These are phyloP conservation scores for Periparus ater DNA, from an alignment of 2,797 vertebrate genomes.

Conservation along the genomic window DNA sequence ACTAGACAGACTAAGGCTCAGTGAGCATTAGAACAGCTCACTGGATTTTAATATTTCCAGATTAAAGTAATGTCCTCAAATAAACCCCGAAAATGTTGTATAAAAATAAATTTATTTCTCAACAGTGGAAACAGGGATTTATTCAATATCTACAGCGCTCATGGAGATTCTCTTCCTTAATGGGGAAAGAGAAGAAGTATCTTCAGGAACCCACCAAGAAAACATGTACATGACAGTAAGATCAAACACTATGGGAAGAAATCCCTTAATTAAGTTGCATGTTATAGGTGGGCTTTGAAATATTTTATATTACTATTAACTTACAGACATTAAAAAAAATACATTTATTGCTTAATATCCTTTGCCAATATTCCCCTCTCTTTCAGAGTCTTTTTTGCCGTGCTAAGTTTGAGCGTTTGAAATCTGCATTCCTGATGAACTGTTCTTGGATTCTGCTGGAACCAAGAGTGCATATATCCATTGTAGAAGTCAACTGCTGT, in stretches of 20 bases:
- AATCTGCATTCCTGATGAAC: slow-evolving; percentile 74
- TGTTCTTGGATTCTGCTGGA: slow-evolving; percentile 42
- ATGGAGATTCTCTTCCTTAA: neutral
- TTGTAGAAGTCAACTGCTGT: slow-evolving; percentile 94
- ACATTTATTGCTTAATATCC: slow-evolving; percentile 9
- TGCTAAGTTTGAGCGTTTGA: slow-evolving; percentile 75
- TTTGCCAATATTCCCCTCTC: neutral
- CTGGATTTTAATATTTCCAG: neutral
- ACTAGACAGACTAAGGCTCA: neutral
- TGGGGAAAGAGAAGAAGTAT: neutral
- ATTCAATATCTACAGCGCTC: neutral
- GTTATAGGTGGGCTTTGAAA: neutral
- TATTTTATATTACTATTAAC: neutral
- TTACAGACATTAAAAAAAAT: neutral
- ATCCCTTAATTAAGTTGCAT: neutral
- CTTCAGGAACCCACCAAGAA: neutral
- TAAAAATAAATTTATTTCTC: slow-evolving; percentile 62
- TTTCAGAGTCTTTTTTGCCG: slow-evolving; percentile 32
- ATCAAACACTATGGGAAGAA: neutral
- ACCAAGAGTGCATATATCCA: slow-evolving; percentile 87
- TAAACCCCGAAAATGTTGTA: neutral
- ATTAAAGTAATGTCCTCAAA: neutral
- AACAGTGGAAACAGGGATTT: neutral
- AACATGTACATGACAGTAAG: neutral
- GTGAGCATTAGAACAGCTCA: neutral